Evolutionary conservation across 2,888 invertebrate genomes (phyloP), one percentile per base, ranked within the genome.

Genomic region (Melangyna quadrimaculata): DNA sequence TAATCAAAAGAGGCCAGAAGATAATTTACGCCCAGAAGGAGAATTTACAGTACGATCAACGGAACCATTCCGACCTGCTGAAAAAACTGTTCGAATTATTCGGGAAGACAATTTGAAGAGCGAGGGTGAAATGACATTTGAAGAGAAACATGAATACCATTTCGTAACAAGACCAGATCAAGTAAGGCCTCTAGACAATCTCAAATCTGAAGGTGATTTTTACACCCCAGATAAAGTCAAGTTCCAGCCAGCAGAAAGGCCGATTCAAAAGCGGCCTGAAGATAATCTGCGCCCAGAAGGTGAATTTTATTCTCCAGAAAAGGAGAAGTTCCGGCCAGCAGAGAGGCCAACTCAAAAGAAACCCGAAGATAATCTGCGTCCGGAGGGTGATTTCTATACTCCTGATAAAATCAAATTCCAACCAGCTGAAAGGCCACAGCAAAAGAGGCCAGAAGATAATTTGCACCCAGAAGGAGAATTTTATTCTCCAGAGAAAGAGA

Each of bases 231-330:
- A 91, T 53, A 91, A 90, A 27, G 90, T 92, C 87, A 88, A 89
- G 89, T 90, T 78, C 83, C 92, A 89, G 8, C 92, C 92, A 2
- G 92, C 91, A 37, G 93, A 93, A 61, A 88, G 93, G 61, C 93
- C 93, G 0, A 90, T 91, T 14, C 92, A 91, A 12, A 93, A 89
- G 12, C 91, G 90, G 40, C 95, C 94, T 10, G 92, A 90, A 63
- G 94, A 94, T 87, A 94, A 94, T 89, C 89, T 95, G 0, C 91
- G 90, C 83, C 93, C 94, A 0, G 94, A 94, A 89, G 94, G 94
- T 0, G 92, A 92, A 0, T 77, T 93, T 88, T 43, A 88, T 87
- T 90, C 57, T 14, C 89, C 89, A 1, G 91, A 91, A 8, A 91
- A 90, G 55, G 90, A 91, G 1, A 88, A 90, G 32, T 89, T 74